Base-by-base conservation (phyloP, 2,113 vertebrate genomes). In the Heterotis niloticus region DNA sequence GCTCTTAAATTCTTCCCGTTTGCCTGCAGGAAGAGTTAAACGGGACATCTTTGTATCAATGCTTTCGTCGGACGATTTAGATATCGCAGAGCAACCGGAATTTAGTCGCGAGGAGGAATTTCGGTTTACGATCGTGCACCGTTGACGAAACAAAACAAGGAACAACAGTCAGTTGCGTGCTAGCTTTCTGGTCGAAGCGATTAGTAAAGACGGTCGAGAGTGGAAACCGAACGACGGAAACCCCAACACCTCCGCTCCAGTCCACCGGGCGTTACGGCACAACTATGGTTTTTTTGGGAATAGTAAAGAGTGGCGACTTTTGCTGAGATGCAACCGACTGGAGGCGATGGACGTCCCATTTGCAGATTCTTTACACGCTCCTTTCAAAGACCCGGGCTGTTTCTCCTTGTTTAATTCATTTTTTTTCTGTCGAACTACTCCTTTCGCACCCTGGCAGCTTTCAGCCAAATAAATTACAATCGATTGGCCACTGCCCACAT, bases 391-490 rank as follows among this genome's bases (percentile, higher is more conserved):
- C n/a, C 44, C 56, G 56, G 64, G 18, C 52, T 29, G 56, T 62
- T 79, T 59, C 60, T 79, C 26, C 20, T 72, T 34, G 59, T 72
- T 23, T 26, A 52, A 79, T 59, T 79, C 34, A 4, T 44, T 56
- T 72, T 64, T 51, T 51, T 74, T 20, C 28, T 57, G 65, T 78
- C 24, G 78, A 83, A 77, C 78, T 77, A 64, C 71, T 79, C 60
- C 59, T 76, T 60, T 69, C 29, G 57, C 67, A 75, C 65, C 56
- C 68, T 64, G 51, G 72, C 60, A 12, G 64, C 72, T 65, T 81
- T 78, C 57, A 23, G 65, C 68, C 18, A 79, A 78, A 85, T 73
- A 80, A 90, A 93, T 91, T 90, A 87, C 80, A 13, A 93, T 92
- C 64, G 88, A 94, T 91, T 79, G 79, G 74, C 81, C 59, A 14